phyloP scores from a whole-genome alignment of 2,888 invertebrate species.

The Carterocephalus palaemon region DNA sequence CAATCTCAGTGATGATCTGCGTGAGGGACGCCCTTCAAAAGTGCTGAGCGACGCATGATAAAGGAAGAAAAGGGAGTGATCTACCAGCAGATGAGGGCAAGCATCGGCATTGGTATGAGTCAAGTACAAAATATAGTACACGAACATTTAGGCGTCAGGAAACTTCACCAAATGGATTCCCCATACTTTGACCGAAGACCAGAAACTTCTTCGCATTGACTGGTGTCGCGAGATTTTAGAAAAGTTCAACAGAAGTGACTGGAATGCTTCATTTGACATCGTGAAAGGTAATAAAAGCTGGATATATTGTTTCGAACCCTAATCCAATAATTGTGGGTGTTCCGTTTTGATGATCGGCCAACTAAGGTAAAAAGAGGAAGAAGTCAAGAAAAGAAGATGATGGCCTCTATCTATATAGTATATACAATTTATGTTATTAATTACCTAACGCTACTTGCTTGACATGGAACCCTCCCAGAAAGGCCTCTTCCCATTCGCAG shows the following conservation, averaged over 20 bases:
- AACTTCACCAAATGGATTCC: slow-evolving; percentile 26
- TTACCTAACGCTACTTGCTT: too few species aligned
- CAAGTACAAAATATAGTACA: slow-evolving; percentile 24
- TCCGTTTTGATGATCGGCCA: slow-evolving; percentile 6
- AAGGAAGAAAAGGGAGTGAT: too few species aligned
- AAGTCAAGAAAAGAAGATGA: too few species aligned
- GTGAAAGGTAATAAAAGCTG: slow-evolving; percentile 18
- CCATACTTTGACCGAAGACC: slow-evolving; percentile 24
- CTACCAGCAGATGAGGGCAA: slow-evolving; percentile 15
- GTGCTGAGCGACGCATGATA: too few species aligned
- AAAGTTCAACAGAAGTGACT: slow-evolving; percentile 24
- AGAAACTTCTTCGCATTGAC: slow-evolving; percentile 22
- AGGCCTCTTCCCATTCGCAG: too few species aligned
- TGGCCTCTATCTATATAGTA: too few species aligned
- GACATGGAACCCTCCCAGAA: too few species aligned
- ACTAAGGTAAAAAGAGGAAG: not conserved
- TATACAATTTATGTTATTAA: too few species aligned
- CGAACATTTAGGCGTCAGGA: slow-evolving; percentile 24
- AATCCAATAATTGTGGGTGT: slow-evolving; percentile 12
- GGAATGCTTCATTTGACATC: slow-evolving; percentile 15
- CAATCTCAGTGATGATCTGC: too few species aligned
- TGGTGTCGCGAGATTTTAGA: slow-evolving; percentile 22
- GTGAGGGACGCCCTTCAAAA: too few species aligned
- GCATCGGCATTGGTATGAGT: slow-evolving; percentile 14
- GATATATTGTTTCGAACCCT: slow-evolving; percentile 17